Percentiles rank a stretch among this genome's conserved stretches.
Conservation (phyloP, 2,888 invertebrate species). For the Xanthia icteritia region DNA sequence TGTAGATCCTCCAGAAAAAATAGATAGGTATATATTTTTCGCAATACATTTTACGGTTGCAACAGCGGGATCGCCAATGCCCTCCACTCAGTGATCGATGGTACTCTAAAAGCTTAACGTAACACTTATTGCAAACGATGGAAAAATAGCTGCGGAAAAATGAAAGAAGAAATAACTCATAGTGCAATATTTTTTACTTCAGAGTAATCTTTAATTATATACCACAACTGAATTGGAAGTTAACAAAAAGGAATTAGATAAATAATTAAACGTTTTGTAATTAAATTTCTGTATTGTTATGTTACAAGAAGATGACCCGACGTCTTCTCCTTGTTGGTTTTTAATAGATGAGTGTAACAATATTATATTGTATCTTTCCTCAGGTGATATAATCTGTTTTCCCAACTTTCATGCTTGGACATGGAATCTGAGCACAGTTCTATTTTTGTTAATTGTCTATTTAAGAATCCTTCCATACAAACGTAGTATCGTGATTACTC, state of each 20-base stretch:
- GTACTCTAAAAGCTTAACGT: constrained; percentile 67
- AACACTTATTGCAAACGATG: constrained; percentile 62
- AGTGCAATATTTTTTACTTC: constrained; percentile 12
- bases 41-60: constrained; percentile 52
- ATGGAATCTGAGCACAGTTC: background rate
- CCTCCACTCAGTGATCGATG: constrained; percentile 70
- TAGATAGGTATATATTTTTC: constrained; percentile 20
- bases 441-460: background rate
- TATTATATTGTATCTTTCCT: background rate
- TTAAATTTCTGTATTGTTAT: background rate
- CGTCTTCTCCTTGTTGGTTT: background rate
- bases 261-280: background rate
- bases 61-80: constrained; percentile 45
- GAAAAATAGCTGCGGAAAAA: constrained; percentile 52
- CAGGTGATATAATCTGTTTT: background rate
- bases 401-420: background rate
- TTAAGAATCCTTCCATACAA: no score
- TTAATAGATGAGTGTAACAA: background rate
- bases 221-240: background rate
- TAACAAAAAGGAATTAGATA: background rate
- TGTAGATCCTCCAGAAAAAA: constrained; percentile 16
- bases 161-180: constrained; percentile 13
- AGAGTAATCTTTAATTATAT: constrained; percentile 15
- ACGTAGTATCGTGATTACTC: no score
- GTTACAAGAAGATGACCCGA: no score